Evolutionary conservation across 1,140 invertebrate genomes (phyloP), one percentile per base, ranked within the genome.

Genomic region (Coelopa frigida): DNA sequence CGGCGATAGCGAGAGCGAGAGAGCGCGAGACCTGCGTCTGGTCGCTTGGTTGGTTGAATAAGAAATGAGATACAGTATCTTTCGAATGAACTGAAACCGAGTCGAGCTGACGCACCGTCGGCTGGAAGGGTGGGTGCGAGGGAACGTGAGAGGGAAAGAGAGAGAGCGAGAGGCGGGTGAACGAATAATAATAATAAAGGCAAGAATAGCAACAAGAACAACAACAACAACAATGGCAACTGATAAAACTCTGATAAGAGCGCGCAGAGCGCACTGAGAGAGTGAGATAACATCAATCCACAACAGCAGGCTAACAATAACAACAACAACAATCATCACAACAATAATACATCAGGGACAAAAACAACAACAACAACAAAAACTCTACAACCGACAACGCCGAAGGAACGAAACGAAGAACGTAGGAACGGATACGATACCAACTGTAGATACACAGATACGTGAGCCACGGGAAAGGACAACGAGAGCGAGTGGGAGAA

Each of bases 221-320:
- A 21, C 15, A 35, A 11, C 22, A 37, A 18, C 18, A 36, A 37
- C 18, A 42, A 26, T 29, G 27, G 31, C 39, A 65, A 66, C 62
- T 66, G 62, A 66, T 66, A 66, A 66, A 66, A 57, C 62, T 62
- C 55, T 66, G 62, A 66, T 66, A 66, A 66, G 60, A 49, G 56
- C 54, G 59, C 62, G 54, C 59, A 60, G 62, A 60, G 53, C 62
- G n/a, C n/a, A n/a, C n/a, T n/a, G n/a, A n/a, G 46, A 44, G 33
- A 58, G 59, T 66, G 62, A 66, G 62, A 66, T 66, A 66, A 65
- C 62, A 66, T 66, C 62, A 54, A 49, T 44, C 32, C 44, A 49
- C 47, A 46, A 46, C 54, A 53, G 54, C 47, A 39, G 37, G 39
- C 27, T 10, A 29, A 8, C 27, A 29, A 29, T 14, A 29, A 14